phyloP scores from a whole-genome alignment of 2,113 vertebrate genomes.

The Fukomys damarensis region DNA sequence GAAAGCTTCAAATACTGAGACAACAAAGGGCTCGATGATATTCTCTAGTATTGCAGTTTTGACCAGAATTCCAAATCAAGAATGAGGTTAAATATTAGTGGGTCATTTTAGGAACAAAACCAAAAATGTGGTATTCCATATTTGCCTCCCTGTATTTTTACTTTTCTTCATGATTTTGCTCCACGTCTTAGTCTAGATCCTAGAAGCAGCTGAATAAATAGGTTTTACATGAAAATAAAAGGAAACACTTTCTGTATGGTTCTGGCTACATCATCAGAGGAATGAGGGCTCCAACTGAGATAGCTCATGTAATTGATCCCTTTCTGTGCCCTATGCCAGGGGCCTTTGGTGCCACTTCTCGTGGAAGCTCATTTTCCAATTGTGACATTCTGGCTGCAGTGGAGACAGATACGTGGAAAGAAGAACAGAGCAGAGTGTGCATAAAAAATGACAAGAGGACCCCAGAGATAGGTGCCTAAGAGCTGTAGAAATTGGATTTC shows the following conservation, averaged over 20 bases:
- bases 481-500: background rate
- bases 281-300: background rate
- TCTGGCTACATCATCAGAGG: conserved; percentile 14
- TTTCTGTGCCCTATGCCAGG: conserved; percentile 7
- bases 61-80: conserved; percentile 20
- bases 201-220: conserved; percentile 35
- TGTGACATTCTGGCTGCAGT: background rate
- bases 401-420: background rate
- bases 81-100: background rate
- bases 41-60: background rate
- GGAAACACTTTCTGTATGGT: background rate
- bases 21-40: background rate
- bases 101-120: conserved; percentile 17
- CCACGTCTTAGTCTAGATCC: background rate
- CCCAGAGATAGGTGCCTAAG: background rate
- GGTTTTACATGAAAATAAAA: conserved; percentile 37
- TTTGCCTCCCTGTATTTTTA: background rate
- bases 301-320: background rate
- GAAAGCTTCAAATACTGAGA: background rate
- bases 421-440: background rate
- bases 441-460: background rate
- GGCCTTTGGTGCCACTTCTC: background rate
- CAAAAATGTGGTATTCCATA: conserved; percentile 1
- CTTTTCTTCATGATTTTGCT: background rate
- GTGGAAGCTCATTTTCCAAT: conserved; percentile 35